phyloP scores from a whole-genome alignment of 2,888 invertebrate genomes.

The Pterostichus niger region DNA sequence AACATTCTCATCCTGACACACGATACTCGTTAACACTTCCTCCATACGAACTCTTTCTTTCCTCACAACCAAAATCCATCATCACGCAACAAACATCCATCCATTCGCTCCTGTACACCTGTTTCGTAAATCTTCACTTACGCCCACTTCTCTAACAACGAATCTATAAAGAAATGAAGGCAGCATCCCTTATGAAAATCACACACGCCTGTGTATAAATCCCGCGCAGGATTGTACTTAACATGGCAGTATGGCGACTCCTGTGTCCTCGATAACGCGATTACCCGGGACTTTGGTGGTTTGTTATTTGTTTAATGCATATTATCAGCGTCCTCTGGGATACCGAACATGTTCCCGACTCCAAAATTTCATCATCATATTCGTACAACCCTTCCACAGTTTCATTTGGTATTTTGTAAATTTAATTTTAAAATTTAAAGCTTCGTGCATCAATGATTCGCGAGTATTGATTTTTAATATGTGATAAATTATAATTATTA shows the following conservation, averaged over 20 bases:
- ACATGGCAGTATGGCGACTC: background rate
- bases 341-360: background rate
- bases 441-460: conserved; percentile 2
- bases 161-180: too few relatives aligned
- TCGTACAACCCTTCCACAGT: background rate
- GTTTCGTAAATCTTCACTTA: too few relatives aligned
- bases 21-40: too few relatives aligned
- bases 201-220: background rate
- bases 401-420: conserved; percentile 36
- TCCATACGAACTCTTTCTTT: too few relatives aligned
- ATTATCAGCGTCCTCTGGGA: conserved; percentile 59
- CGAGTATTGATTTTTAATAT: conserved; percentile 9
- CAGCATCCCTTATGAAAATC: too few relatives aligned
- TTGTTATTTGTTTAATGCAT: conserved; percentile 66
- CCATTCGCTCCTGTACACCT: too few relatives aligned
- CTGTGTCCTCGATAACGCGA: conserved; percentile 48
- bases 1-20: too few relatives aligned
- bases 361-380: background rate
- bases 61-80: too few relatives aligned
- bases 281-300: conserved; percentile 64
- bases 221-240: too few relatives aligned
- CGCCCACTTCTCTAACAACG: too few relatives aligned
- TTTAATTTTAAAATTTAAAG: conserved; percentile 43
- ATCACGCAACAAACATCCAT: too few relatives aligned
- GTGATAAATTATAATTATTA: background rate